Evolutionary conservation across 2,113 vertebrate genomes (phyloP).

Genomic region (Pavo muticus): DNA sequence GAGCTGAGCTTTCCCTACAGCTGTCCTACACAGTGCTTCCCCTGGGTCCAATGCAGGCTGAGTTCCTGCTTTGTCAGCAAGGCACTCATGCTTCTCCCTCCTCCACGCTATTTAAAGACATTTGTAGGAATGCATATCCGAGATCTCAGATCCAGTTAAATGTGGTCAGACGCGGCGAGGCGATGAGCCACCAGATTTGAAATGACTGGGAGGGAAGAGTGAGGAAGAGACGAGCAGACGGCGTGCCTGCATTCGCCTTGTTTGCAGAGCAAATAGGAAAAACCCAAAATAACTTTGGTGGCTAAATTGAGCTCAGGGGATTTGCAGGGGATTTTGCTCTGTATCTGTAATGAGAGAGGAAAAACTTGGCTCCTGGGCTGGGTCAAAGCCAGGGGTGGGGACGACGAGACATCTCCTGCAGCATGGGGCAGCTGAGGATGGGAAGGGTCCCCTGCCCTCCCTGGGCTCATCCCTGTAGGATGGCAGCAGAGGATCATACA

Average conservation of each 20-base stretch:
- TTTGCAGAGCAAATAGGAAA: conserved; percentile 45
- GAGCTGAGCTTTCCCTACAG: not conserved
- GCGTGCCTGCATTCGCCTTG: not conserved
- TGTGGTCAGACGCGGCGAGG: not conserved
- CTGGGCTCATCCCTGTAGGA: not conserved
- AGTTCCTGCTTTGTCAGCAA: conserved; percentile 22
- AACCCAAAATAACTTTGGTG: not conserved
- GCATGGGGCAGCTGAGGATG: not conserved
- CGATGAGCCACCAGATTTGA: not conserved
- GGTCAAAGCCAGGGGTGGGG: not conserved
- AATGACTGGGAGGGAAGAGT: not conserved
- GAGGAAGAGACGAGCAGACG: not conserved
- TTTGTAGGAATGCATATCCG: not conserved
- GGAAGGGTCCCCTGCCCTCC: not conserved
- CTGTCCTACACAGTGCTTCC: not conserved
- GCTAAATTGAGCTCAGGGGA: conserved; percentile 2
- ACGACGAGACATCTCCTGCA: not conserved
- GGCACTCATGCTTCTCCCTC: not conserved
- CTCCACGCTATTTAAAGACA: conserved; percentile 42
- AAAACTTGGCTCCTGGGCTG: not conserved
- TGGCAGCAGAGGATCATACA: not conserved
- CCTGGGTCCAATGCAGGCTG: not conserved
- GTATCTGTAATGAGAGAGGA: rapidly evolving
- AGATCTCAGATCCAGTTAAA: conserved; percentile 17
- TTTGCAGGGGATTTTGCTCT: not conserved